A percentile compares a stretch with the other conserved stretches of the same genome.
These are phyloP conservation scores for Alosa sapidissima DNA, from an alignment of 2,797 vertebrate genomes.

Conservation along the genomic window DNA sequence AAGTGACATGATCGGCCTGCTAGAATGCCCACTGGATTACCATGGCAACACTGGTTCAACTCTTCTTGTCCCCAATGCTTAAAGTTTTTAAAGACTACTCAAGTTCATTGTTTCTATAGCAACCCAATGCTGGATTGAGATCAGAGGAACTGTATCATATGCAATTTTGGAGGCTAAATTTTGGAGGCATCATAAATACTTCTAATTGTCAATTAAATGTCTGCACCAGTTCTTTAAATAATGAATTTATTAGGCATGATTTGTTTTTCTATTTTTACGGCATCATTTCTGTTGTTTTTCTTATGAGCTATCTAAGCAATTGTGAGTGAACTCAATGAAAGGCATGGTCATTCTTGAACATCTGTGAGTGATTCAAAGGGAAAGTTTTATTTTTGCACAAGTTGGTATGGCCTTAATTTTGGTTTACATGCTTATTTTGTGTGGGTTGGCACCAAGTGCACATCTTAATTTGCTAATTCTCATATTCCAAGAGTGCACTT, in stretches of 20 bases:
- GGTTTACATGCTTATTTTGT: slow-evolving; percentile 78
- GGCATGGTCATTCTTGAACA: slow-evolving; percentile 59
- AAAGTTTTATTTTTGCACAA: slow-evolving; percentile 73
- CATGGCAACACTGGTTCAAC: slow-evolving; percentile 14
- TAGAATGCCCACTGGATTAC: slow-evolving; percentile 42
- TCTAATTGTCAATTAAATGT: slow-evolving; percentile 35
- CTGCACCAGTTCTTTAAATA: slow-evolving; percentile 43
- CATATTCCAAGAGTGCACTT: slow-evolving; percentile 71
- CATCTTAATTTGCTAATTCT: slow-evolving; percentile 76
- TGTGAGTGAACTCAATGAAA: slow-evolving; percentile 47
- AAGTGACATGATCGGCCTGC: slow-evolving; percentile 30
- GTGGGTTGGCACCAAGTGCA: slow-evolving; percentile 84
- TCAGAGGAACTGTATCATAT: slow-evolving; percentile 50
- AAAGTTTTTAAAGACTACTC: slow-evolving; percentile 11
- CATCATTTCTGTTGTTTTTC: slow-evolving; percentile 24
- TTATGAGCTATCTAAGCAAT: slow-evolving; percentile 38
- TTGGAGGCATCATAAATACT: slow-evolving; percentile 38
- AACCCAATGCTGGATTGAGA: slow-evolving; percentile 53
- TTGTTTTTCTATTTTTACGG: slow-evolving; percentile 26
- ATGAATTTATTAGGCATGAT: slow-evolving; percentile 49
- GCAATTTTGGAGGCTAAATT: slow-evolving; percentile 41
- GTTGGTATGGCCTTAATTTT: slow-evolving; percentile 91
- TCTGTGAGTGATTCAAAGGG: slow-evolving; percentile 65
- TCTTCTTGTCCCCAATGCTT: neutral
- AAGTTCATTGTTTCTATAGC: slow-evolving; percentile 13